Evolutionary conservation across 2,888 invertebrate genomes (phyloP), one percentile per base, ranked within the genome.

Genomic region (Campaea margaritaria): DNA sequence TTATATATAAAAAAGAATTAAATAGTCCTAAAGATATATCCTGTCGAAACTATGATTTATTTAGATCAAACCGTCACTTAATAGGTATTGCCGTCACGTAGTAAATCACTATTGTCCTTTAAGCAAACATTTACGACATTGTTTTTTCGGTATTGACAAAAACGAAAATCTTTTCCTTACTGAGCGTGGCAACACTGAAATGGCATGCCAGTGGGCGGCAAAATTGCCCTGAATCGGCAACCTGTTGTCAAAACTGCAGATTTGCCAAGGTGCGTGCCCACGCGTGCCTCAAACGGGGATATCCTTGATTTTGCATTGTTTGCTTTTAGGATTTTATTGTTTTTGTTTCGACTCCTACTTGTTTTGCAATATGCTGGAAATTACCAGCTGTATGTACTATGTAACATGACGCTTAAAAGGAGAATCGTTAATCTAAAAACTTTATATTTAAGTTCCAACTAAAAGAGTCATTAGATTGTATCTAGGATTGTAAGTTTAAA

Each of bases 131-230:
- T 77, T 69, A 76, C 65, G 68, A 70, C 54, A 45, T 45, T 64
- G 58, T 73, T 61, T 68, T 63, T 66, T 67, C 34, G 58, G 61
- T 62, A 62, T 66, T 58, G 58, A 74, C 76, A 70, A 70, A 72
- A 70, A 63, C 15, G 67, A 64, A 65, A 65, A 58, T 53, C 62
- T 58, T 64, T 52, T 45, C 72, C 63, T 69, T 76, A 75, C 65
- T 53, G 69, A 64, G 59, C 67, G 62, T 51, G 67, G 68, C 54
- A 69, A 57, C 65, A 60, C 62, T 53, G 48, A 60, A 69, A 69
- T 55, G 45, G 63, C 55, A 58, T 10, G n/a, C 11, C 13, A 43
- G 67, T 64, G 60, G 59, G 79, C 70, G 75, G 75, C 68, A 9
- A 10, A 62, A 63, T 62, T 63, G 47, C 67, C 59, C 62, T 60